Evolutionary conservation across 2,888 invertebrate species (phyloP).

Genomic region (Busseola fusca): DNA sequence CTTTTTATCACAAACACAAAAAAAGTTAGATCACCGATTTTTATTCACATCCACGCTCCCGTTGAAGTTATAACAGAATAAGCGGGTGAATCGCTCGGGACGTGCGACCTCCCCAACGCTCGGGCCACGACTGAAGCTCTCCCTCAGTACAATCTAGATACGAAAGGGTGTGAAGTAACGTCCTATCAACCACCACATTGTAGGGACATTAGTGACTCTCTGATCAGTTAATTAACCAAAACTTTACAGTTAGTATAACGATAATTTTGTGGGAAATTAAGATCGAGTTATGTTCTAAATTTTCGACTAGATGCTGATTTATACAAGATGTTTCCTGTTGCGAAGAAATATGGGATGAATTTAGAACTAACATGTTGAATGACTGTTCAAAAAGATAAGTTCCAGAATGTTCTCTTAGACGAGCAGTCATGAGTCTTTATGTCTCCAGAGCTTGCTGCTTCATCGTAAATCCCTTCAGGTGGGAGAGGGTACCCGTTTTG

Average conservation of each 20-base stretch:
- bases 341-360: conserved; percentile 16
- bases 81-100: conserved; percentile 31
- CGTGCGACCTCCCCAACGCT: conserved; percentile 53
- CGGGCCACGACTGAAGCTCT: conserved; percentile 57
- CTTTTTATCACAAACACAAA: conserved; percentile 59
- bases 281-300: conserved; percentile 22
- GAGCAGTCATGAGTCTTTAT: conserved; percentile 3
- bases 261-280: conserved; percentile 56
- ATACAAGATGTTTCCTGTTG: conserved; percentile 24
- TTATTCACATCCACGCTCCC: conserved; percentile 55
- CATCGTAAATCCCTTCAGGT: conserved; percentile 32
- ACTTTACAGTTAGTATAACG: conserved; percentile 57
- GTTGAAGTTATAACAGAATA: conserved; percentile 44
- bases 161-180: conserved; percentile 64
- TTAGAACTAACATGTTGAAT: conserved; percentile 14
- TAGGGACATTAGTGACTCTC: conserved; percentile 62
- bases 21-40: conserved; percentile 59
- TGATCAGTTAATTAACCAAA: conserved; percentile 66
- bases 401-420: background rate
- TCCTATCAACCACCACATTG: conserved; percentile 64
- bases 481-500: conserved; percentile 19
- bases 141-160: conserved; percentile 50
- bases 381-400: conserved; percentile 7
- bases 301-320: conserved; percentile 16
- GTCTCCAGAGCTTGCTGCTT: conserved; percentile 28